Conservation (phyloP, 2,113 vertebrate genomes). For the Grammomys surdaster region DNA sequence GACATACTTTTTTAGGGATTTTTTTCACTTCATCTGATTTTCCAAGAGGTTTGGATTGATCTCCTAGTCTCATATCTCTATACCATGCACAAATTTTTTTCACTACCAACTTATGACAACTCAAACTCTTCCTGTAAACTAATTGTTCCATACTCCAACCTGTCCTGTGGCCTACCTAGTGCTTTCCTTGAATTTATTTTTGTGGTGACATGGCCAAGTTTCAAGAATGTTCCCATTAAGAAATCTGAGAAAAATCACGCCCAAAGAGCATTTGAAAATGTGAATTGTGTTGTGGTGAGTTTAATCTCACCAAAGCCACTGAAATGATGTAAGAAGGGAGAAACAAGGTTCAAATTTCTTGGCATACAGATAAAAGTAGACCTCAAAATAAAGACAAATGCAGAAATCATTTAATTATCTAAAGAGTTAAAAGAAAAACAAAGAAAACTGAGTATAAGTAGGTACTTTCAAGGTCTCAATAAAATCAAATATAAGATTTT, state of each 20-base stretch:
- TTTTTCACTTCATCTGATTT: background rate
- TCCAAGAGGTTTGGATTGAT: background rate
- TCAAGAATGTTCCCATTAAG: background rate
- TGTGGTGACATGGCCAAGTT: background rate
- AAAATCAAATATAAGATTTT: slow-evolving; percentile 26
- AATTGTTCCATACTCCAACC: background rate
- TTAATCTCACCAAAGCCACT: background rate
- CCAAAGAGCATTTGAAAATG: background rate
- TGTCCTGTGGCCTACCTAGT: background rate
- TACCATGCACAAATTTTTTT: background rate
- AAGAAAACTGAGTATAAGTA: background rate
- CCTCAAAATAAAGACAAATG: background rate
- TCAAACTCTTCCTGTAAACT: background rate
- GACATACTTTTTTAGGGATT: background rate
- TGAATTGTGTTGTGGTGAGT: background rate
- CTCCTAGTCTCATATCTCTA: background rate
- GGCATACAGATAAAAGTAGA: background rate
- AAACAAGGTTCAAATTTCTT: background rate
- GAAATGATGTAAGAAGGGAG: background rate
- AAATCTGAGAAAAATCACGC: background rate
- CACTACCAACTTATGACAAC: background rate
- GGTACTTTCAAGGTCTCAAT: background rate
- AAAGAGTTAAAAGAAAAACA: background rate
- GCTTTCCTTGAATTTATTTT: slow-evolving; percentile 15
- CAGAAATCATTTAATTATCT: background rate